phyloP scores from a whole-genome alignment of 92 coral and sea anemone species.

The Actinernus sp. region DNA sequence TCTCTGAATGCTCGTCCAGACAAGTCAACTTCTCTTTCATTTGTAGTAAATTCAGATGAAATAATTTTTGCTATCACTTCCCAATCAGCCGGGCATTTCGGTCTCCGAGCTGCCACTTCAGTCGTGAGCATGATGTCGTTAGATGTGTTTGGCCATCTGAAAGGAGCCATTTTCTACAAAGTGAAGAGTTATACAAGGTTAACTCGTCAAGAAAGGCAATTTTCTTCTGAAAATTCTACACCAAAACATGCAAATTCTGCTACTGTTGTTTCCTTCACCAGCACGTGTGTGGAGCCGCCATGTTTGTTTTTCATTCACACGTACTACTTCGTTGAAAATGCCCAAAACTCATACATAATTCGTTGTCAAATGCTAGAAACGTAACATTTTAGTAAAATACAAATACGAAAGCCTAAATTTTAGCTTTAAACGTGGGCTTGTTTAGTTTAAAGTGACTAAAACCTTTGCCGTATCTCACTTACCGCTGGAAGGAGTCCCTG shows the following conservation, averaged over 20 bases:
- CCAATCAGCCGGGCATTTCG: constrained; percentile 8
- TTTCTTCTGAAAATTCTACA: no score
- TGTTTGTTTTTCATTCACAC: background rate
- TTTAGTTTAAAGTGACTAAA: background rate
- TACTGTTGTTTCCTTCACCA: background rate
- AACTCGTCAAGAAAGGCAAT: no score
- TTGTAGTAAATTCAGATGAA: constrained; percentile 11
- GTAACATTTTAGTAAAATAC: background rate
- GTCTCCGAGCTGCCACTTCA: no score
- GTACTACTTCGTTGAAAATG: background rate
- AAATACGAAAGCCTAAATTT: background rate
- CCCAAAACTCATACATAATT: background rate
- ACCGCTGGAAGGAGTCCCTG: constrained; percentile 1
- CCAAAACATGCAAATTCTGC: background rate
- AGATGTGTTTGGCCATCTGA: background rate
- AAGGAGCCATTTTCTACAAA: background rate
- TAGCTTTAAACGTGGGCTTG: background rate
- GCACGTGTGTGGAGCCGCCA: constrained; percentile 1
- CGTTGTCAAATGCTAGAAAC: background rate
- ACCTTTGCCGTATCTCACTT: background rate
- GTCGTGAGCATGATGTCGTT: constrained; percentile 39
- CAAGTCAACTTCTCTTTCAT: constrained; percentile 9
- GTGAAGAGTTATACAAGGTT: no score
- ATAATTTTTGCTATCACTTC: constrained; percentile 8
- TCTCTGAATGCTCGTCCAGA: constrained; percentile 18